phyloP scores from a whole-genome alignment of 2,113 vertebrate genomes.

The Vanacampus margaritifer region DNA sequence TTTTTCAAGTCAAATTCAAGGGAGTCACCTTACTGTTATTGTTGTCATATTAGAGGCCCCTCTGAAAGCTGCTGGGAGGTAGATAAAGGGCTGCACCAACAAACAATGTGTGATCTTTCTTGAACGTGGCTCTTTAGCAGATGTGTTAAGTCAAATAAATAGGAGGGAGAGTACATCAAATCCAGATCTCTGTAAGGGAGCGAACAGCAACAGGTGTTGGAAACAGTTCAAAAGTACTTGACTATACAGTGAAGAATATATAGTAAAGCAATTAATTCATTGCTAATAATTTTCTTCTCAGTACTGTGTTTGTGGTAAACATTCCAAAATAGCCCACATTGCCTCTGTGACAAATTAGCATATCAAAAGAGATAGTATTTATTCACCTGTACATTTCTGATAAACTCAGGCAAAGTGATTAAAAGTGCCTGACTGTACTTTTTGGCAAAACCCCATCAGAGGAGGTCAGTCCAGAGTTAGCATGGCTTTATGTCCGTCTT shows the following conservation, averaged over 20 bases:
- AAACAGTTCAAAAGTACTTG: background rate
- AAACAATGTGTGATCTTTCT: slow-evolving; percentile 53
- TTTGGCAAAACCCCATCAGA: background rate
- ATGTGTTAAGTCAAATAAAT: slow-evolving; percentile 64
- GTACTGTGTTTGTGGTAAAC: too few relatives aligned
- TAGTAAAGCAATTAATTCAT: background rate
- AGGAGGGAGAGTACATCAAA: slow-evolving; percentile 49
- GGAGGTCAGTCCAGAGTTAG: background rate
- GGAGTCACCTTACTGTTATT: slow-evolving; percentile 55
- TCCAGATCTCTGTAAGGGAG: slow-evolving; percentile 35
- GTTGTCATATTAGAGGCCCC: slow-evolving; percentile 31
- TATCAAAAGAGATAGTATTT: too few relatives aligned
- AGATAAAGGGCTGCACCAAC: slow-evolving; percentile 37
- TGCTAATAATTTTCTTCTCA: too few relatives aligned
- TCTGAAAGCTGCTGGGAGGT: slow-evolving; percentile 21
- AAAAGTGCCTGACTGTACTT: background rate
- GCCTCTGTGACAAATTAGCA: too few relatives aligned
- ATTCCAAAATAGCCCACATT: background rate
- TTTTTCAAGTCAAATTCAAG: slow-evolving; percentile 36
- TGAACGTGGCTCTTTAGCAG: slow-evolving; percentile 50
- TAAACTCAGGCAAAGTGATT: background rate
- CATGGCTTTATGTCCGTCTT: slow-evolving; percentile 21
- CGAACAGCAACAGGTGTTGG: slow-evolving; percentile 5
- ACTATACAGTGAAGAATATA: background rate
- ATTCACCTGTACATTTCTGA: background rate